These are phyloP conservation scores for Schizotus pectinicornis DNA, from an alignment of 2,888 invertebrate genomes.

Conservation along the genomic window DNA sequence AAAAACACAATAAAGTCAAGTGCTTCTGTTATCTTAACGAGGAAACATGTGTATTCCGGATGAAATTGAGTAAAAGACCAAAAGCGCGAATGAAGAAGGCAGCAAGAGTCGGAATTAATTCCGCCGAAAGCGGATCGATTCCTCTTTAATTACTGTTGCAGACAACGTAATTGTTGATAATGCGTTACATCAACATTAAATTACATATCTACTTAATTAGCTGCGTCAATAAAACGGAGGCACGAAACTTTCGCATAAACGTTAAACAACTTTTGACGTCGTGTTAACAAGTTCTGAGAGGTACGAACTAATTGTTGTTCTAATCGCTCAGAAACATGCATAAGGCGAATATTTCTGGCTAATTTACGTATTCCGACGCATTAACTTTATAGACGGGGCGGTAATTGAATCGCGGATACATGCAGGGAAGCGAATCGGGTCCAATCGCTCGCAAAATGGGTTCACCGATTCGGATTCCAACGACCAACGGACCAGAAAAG, in stretches of 20 bases:
- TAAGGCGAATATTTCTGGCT: not conserved
- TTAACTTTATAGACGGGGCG: no score
- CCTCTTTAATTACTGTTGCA: no score
- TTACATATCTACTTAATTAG: conserved; percentile 14
- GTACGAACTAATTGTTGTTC: conserved; percentile 4
- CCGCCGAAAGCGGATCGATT: no score
- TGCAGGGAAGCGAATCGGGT: no score
- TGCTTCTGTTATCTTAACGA: conserved; percentile 17
- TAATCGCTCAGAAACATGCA: not conserved
- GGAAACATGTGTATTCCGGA: conserved; percentile 10
- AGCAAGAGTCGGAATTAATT: not conserved
- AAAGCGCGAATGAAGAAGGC: not conserved
- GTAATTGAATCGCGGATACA: no score
- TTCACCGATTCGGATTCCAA: no score
- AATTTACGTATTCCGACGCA: not conserved
- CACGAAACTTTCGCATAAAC: conserved; percentile 1
- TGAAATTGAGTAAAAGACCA: conserved; percentile 7
- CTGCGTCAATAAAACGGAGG: conserved; percentile 7
- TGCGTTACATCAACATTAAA: conserved; percentile 5
- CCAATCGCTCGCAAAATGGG: no score
- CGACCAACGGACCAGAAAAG: no score
- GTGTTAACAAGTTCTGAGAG: conserved; percentile 10
- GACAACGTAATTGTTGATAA: not conserved
- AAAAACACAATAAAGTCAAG: conserved; percentile 14
- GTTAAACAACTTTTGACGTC: conserved; percentile 4